phyloP scores from a whole-genome alignment of 2,797 vertebrate genomes.

The Pipistrellus nathusii region DNA sequence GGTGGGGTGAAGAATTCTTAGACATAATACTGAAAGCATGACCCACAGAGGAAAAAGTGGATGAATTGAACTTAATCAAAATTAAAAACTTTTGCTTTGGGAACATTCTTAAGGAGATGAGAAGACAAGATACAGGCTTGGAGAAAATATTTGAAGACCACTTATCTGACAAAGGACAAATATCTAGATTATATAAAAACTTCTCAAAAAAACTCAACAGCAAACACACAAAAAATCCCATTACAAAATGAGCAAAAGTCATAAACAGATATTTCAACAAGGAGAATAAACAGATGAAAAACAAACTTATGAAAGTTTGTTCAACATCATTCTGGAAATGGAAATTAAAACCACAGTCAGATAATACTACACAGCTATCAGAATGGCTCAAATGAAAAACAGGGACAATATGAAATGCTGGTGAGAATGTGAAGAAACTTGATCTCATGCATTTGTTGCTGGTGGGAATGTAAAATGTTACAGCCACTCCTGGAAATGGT shows the following conservation, averaged over 20 bases:
- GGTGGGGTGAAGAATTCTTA: neutral
- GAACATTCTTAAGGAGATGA: neutral
- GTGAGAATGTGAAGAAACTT: neutral
- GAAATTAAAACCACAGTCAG: constrained; percentile 4
- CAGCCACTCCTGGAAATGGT: neutral
- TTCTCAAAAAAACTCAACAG: constrained; percentile 59
- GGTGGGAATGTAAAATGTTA: neutral
- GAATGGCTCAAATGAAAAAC: constrained; percentile 17
- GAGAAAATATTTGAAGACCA: constrained; percentile 5
- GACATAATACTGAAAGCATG: neutral
- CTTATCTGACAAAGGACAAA: constrained; percentile 9
- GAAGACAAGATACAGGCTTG: neutral
- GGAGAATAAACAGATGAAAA: neutral
- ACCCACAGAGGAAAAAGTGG: neutral
- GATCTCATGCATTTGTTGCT: neutral
- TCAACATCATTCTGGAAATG: neutral
- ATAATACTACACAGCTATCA: neutral
- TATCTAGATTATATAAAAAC: constrained; percentile 20
- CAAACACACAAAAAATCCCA: neutral
- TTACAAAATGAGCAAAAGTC: neutral
- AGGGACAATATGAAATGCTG: neutral
- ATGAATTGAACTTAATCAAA: neutral
- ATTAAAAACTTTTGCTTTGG: neutral
- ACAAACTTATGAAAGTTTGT: neutral
- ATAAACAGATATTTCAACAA: constrained; percentile 28